Conservation (phyloP, 2,888 invertebrate species). For the Scaptomyza caliginosa region DNA sequence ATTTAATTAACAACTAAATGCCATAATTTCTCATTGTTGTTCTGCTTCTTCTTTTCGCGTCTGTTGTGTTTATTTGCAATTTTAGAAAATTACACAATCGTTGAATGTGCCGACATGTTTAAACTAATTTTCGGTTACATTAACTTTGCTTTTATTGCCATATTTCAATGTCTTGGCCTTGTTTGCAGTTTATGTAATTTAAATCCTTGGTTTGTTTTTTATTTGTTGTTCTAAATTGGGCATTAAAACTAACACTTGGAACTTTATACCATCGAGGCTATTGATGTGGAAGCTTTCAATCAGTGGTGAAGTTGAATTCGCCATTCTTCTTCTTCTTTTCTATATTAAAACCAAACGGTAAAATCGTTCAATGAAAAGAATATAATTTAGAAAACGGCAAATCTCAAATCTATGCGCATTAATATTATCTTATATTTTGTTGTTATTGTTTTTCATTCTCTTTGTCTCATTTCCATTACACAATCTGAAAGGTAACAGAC, state of each 20-base stretch:
- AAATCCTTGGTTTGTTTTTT: background rate
- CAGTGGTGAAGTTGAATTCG: background rate
- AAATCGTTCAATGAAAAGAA: slow-evolving; percentile 1
- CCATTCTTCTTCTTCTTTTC: background rate
- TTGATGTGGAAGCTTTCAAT: too few species aligned
- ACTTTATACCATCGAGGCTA: too few species aligned
- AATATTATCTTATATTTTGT: slow-evolving; percentile 28
- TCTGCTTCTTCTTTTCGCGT: slow-evolving; percentile 8
- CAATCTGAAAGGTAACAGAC: slow-evolving; percentile 11
- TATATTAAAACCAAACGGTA: background rate
- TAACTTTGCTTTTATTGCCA: background rate
- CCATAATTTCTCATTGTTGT: slow-evolving; percentile 22
- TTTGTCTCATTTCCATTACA: slow-evolving; percentile 10
- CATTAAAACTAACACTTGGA: too few species aligned
- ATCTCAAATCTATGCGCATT: background rate
- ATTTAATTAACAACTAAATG: slow-evolving; percentile 29
- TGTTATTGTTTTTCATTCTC: slow-evolving; percentile 5
- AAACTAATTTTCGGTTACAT: background rate
- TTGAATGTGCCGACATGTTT: slow-evolving; percentile 10
- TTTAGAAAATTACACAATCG: slow-evolving; percentile 7
- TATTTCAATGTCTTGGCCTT: slow-evolving; percentile 30
- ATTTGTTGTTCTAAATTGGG: too few species aligned
- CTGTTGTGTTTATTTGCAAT: background rate
- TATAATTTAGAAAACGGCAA: slow-evolving; percentile 1
- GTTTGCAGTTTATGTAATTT: background rate